Conservation (phyloP, 2,888 invertebrate species). For the Hypomecis punctinalis region DNA sequence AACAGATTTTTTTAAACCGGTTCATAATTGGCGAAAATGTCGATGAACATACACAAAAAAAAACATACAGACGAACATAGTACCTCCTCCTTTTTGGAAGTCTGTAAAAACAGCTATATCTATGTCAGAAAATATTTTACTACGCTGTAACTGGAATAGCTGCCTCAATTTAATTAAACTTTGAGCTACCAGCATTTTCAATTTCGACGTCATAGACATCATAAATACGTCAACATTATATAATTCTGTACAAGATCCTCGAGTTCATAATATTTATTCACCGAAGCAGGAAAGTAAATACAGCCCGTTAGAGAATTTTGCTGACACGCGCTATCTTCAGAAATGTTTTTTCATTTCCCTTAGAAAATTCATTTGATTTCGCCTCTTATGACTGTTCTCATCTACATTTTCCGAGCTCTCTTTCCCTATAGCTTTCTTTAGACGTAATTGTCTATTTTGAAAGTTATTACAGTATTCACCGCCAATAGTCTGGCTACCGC, state of each 20-base stretch:
- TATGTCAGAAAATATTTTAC: too few relatives aligned
- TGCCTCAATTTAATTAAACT: not conserved
- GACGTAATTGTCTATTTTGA: constrained; percentile 46
- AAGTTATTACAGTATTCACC: constrained; percentile 42
- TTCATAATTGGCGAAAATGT: too few relatives aligned
- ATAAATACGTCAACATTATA: constrained; percentile 4
- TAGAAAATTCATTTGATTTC: constrained; percentile 58
- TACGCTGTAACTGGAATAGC: not conserved
- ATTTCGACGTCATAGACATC: not conserved
- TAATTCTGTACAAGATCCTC: constrained; percentile 13
- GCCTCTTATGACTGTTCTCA: constrained; percentile 53
- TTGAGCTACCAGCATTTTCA: not conserved
- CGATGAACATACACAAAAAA: too few relatives aligned
- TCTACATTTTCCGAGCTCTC: constrained; percentile 54
- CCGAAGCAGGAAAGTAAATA: constrained; percentile 49
- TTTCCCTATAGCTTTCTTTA: constrained; percentile 46
- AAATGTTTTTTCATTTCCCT: constrained; percentile 56
- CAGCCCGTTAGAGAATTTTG: constrained; percentile 42
- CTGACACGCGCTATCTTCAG: constrained; percentile 48
- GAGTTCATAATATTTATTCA: constrained; percentile 32
- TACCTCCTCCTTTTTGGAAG: too few relatives aligned
- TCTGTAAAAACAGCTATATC: too few relatives aligned
- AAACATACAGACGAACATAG: too few relatives aligned
- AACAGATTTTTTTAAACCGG: too few relatives aligned
- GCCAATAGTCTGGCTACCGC: constrained; percentile 22